A percentile compares a stretch with the other conserved stretches of the same genome.
phyloP scores from a whole-genome alignment of 2,888 invertebrate species.

The Chromoteleia sp. region DNA sequence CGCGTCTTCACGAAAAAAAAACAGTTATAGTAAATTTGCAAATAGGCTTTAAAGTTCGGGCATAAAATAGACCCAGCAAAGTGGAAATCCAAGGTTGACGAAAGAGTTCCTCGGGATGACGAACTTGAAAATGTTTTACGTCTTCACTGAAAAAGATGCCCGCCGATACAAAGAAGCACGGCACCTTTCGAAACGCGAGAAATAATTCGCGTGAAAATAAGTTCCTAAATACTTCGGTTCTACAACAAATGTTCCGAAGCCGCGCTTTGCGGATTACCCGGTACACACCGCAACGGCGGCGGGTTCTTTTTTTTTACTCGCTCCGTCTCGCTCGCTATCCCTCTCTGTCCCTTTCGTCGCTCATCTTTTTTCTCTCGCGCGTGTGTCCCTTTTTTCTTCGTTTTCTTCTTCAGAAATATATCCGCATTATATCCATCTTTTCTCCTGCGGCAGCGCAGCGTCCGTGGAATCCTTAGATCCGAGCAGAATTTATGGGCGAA shows the following conservation, averaged over 20 bases:
- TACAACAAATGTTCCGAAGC: not conserved
- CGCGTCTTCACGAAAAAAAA: too few relatives aligned
- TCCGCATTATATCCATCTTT: conserved; percentile 67
- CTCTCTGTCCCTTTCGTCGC: conserved; percentile 10
- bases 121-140: not conserved
- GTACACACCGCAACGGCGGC: conserved; percentile 13
- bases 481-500: conserved; percentile 65
- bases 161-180: conserved; percentile 7
- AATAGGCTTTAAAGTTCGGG: too few relatives aligned
- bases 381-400: conserved; percentile 17
- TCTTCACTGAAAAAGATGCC: not conserved
- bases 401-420: conserved; percentile 57
- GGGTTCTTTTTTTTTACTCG: conserved; percentile 15
- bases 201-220: conserved; percentile 26
- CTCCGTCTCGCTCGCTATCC: conserved; percentile 11
- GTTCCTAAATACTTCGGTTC: conserved; percentile 23
- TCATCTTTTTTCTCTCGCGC: conserved; percentile 2
- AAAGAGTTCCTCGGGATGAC: not conserved
- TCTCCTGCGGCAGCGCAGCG: conserved; percentile 43
- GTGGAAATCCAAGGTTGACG: not conserved
- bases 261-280: conserved; percentile 26
- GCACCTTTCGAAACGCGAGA: not conserved
- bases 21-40: too few relatives aligned
- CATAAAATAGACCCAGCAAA: conserved; percentile 6
- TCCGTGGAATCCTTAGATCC: conserved; percentile 58